phyloP scores from a whole-genome alignment of 1,140 invertebrate genomes.

The Nasonia giraulti region DNA sequence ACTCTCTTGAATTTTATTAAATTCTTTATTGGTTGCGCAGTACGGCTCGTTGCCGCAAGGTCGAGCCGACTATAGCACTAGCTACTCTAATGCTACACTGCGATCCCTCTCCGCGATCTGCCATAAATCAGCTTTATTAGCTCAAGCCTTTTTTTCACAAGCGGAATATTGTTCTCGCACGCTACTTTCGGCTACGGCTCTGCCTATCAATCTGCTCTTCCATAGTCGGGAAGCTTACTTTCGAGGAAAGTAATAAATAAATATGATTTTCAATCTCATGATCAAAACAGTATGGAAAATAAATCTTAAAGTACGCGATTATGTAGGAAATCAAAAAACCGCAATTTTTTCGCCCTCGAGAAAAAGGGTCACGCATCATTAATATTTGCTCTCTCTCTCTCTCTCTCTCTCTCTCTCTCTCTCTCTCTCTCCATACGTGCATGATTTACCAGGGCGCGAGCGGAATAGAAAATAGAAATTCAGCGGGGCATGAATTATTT shows the following conservation, averaged over 20 bases:
- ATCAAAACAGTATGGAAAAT: too few species aligned
- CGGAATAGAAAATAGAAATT: too few species aligned
- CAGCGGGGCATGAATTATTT: too few species aligned
- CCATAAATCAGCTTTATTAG: constrained; percentile 51
- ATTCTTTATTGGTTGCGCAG: constrained; percentile 47
- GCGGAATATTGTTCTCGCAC: background rate
- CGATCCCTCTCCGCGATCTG: background rate
- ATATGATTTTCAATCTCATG: too few species aligned
- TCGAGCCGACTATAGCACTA: background rate
- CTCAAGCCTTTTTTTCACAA: background rate
- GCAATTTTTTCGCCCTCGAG: too few species aligned
- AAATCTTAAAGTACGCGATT: too few species aligned
- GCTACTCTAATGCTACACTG: background rate
- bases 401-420: too few species aligned
- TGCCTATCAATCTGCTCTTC: background rate
- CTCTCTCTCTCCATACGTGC: too few species aligned
- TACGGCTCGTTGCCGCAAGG: constrained; percentile 11
- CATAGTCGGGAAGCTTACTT: background rate
- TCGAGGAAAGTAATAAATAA: background rate
- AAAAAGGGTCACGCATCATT: too few species aligned
- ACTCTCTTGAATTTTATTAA: constrained; percentile 43
- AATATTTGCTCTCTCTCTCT: too few species aligned
- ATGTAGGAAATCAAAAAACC: too few species aligned
- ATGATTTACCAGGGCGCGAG: too few species aligned
- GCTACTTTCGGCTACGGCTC: background rate